phyloP scores from a whole-genome alignment of 1,140 invertebrate species.

The Gryon sp. region DNA sequence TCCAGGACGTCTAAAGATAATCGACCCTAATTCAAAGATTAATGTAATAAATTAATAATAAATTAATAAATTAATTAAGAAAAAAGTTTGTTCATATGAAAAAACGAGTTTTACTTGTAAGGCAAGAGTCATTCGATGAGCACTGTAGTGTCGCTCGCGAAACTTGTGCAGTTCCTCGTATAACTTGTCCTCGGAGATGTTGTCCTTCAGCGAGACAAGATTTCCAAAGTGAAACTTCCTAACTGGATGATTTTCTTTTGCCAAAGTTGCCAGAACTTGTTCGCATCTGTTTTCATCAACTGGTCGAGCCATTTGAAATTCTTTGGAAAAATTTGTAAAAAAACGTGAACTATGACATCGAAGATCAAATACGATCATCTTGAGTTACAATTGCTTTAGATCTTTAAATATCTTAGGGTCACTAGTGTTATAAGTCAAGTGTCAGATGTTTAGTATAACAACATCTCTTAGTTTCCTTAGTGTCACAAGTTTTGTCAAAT shows the following conservation, averaged over 20 bases:
- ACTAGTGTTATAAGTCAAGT: no score
- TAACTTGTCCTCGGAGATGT: constrained; percentile 84
- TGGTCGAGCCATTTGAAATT: constrained; percentile 87
- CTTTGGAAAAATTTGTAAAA: constrained; percentile 73
- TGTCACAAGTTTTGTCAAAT: no score
- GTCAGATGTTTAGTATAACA: no score
- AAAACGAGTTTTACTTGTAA: constrained; percentile 87
- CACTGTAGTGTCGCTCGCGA: constrained; percentile 90
- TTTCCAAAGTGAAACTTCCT: constrained; percentile 93
- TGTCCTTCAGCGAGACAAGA: constrained; percentile 86
- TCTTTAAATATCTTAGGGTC: no score
- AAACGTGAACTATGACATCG: no score
- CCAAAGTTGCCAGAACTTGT: constrained; percentile 86
- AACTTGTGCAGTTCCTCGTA: constrained; percentile 88
- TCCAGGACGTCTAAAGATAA: constrained; percentile 88
- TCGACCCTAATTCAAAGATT: constrained; percentile 81
- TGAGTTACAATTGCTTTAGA: no score
- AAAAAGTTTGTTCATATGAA: not conserved
- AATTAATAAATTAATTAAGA: constrained; percentile 1
- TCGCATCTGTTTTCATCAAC: constrained; percentile 85
- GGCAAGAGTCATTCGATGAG: constrained; percentile 92
- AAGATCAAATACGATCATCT: no score
- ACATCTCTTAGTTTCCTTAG: not conserved
- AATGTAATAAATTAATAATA: not conserved
- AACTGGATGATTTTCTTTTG: constrained; percentile 86